These are phyloP conservation scores for Hypocryptadius cinnamomeus DNA, from an alignment of 2,113 vertebrate genomes.

Conservation along the genomic window DNA sequence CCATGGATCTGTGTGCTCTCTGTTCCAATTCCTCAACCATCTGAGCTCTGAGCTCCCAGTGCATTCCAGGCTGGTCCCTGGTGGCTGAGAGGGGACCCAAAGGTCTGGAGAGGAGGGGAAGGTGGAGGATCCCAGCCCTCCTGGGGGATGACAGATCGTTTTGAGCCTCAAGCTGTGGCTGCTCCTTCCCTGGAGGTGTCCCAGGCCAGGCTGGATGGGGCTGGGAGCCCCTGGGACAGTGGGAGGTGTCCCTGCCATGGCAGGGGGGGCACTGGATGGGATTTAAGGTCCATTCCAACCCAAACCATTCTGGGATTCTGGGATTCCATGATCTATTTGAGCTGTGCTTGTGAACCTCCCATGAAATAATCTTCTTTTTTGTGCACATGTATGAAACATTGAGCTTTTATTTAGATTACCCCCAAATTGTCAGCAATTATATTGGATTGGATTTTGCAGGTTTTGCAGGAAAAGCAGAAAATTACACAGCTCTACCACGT, in stretches of 20 bases:
- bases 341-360: background rate
- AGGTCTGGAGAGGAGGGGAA: background rate
- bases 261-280: background rate
- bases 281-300: background rate
- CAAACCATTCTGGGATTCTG: background rate
- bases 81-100: background rate
- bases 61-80: background rate
- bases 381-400: fast-evolving
- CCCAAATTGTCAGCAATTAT: background rate
- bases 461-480: background rate
- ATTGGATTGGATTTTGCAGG: background rate
- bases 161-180: background rate
- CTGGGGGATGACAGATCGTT: background rate
- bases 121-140: background rate
- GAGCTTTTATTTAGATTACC: background rate
- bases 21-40: fast-evolving
- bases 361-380: background rate
- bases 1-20: background rate
- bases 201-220: background rate
- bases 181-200: background rate
- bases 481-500: fast-evolving
- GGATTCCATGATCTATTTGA: background rate
- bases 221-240: background rate
- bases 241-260: background rate
- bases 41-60: background rate